These are phyloP conservation scores for Hippolais icterina DNA, from an alignment of 2,113 vertebrate species.

Conservation along the genomic window DNA sequence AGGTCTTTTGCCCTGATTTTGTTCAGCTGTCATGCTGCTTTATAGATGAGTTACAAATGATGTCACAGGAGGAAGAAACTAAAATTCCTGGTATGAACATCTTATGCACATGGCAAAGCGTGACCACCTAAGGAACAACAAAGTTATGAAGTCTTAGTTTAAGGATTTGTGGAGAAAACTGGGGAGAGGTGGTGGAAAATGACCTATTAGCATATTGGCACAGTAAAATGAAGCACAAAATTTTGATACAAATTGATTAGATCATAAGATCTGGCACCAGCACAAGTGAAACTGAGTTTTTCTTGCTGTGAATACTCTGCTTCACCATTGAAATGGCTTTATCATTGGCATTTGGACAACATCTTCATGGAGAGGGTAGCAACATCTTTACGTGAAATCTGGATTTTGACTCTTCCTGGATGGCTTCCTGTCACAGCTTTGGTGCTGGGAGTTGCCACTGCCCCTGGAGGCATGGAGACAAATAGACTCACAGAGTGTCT, in stretches of 20 bases:
- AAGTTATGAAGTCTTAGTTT: background rate
- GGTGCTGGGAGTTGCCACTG: background rate
- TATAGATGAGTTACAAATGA: background rate
- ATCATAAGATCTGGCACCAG: background rate
- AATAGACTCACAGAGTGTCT: background rate
- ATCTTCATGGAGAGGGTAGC: background rate
- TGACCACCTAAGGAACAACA: background rate
- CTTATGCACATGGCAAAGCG: background rate
- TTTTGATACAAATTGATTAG: background rate
- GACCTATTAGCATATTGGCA: background rate
- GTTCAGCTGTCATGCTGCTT: background rate
- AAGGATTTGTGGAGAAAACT: background rate
- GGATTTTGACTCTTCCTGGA: background rate
- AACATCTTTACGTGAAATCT: background rate
- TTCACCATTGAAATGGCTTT: background rate
- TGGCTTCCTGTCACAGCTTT: background rate
- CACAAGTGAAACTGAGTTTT: background rate
- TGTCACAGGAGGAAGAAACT: background rate
- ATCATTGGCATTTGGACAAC: background rate
- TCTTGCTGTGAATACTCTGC: background rate
- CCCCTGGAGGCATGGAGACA: background rate
- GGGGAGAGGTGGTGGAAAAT: background rate
- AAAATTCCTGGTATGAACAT: background rate
- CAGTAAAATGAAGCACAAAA: background rate
- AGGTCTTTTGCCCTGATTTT: background rate